Percentiles rank a stretch among this genome's conserved stretches.
These are phyloP conservation scores for Miltochrista miniata DNA, from an alignment of 2,888 invertebrate genomes.

Conservation along the genomic window DNA sequence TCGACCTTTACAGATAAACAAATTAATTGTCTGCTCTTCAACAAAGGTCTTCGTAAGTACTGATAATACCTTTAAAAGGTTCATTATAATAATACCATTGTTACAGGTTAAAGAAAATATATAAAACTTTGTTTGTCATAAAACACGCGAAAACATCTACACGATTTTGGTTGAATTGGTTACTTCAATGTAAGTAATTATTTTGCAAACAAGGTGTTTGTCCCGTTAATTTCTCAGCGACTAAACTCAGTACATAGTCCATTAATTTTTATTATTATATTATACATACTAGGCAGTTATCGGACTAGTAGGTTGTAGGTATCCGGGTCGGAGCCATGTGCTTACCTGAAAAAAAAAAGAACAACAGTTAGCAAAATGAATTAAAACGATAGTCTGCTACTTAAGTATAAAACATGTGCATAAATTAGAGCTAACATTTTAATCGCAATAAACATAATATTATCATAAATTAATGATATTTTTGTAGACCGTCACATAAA, in stretches of 20 bases:
- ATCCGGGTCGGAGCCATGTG: background rate
- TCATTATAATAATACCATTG: too few species aligned
- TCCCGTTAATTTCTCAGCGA: conserved; percentile 2
- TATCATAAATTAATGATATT: background rate
- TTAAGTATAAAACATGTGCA: background rate
- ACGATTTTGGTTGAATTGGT: too few species aligned
- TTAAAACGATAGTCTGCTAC: background rate
- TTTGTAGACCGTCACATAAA: background rate
- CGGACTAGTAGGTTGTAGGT: background rate
- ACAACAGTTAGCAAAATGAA: background rate
- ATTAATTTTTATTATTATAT: background rate
- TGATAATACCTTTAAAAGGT: too few species aligned
- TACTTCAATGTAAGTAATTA: too few species aligned
- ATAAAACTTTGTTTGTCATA: too few species aligned
- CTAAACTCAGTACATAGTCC: too few species aligned
- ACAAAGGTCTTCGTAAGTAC: too few species aligned
- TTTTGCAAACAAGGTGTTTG: conserved; percentile 66
- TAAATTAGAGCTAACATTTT: background rate
- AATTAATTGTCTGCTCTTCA: too few species aligned
- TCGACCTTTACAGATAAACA: conserved; percentile 53
- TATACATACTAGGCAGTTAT: background rate
- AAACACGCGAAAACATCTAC: too few species aligned
- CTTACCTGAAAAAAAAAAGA: conserved; percentile 9
- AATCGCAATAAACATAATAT: background rate
- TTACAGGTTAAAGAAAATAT: too few species aligned